A percentile compares a stretch with the other conserved stretches of the same genome.
Conservation (phyloP, 2,113 vertebrate species). For the Piprites chloris region DNA sequence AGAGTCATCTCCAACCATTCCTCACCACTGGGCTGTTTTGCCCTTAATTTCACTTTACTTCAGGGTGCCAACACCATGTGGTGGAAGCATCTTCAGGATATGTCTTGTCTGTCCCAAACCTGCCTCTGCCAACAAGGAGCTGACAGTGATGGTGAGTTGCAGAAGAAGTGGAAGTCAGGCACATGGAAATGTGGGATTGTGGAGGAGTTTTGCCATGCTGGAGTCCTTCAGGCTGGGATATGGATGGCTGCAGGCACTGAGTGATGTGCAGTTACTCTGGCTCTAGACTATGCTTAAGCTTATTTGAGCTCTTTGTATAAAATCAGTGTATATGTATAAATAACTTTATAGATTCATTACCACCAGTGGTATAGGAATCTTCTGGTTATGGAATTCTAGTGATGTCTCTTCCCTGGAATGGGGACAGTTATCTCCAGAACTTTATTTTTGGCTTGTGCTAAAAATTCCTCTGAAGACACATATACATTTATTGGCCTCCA, state of each 20-base stretch:
- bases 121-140: not conserved
- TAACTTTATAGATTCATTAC: not conserved
- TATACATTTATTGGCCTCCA: not conserved
- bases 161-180: not conserved
- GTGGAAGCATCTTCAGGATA: not conserved
- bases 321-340: not conserved
- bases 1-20: not conserved
- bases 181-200: not conserved
- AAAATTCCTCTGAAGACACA: not conserved
- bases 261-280: not conserved
- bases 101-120: not conserved
- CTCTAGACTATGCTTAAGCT: not conserved
- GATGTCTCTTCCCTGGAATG: not conserved
- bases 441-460: not conserved
- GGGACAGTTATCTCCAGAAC: not conserved
- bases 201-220: not conserved
- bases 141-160: fast-evolving
- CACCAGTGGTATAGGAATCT: not conserved
- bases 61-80: not conserved
- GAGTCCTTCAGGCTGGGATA: not conserved
- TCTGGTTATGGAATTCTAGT: not conserved
- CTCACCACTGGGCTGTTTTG: not conserved
- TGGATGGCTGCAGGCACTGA: not conserved
- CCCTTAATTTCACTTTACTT: not conserved
- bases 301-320: not conserved